Evolutionary conservation across 2,888 invertebrate species (phyloP), one percentile per base, ranked within the genome.

Genomic region (Perizoma affinitatum): DNA sequence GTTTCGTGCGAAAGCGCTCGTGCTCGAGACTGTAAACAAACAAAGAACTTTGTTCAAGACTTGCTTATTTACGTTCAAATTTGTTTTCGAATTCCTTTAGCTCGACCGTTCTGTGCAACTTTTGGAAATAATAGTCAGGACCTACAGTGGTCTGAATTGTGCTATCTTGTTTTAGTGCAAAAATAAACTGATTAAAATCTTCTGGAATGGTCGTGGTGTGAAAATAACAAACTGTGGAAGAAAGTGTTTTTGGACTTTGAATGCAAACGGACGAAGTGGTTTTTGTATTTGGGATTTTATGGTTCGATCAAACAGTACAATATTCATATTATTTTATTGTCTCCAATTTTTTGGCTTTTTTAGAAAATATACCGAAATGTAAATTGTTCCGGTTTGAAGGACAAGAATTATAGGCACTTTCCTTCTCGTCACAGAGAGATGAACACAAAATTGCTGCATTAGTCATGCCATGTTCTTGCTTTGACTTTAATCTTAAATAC

Each of bases 21-120:
- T 55, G 47, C 40, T 45, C 44, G 6, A n/a, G n/a, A n/a, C 6
- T 41, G 8, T 11, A 38, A 8, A 45, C 42, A 63, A 62, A 60
- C 60, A 65, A 68, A 62, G 51, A 43, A 60, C 60, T 65, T 58
- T 63, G 58, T 51, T 62, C 34, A 58, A 56, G 53, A 10, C 51
- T 46, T 51, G 43, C 4, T 8, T 5, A 46, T 47, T 47, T 41
- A 47, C 47, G 47, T 55, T 51, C 40, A 53, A 42, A 35, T 10
- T 38, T 55, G 46, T 5, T 45, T 42, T 34, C 7, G 8, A 7
- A 6, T 7, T 22, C 1, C 45, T 45, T 3, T 10, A 4, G 4
- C 5, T 38, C 33, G 10, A 38, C 36, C 46, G 36, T 44, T 51
- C 11, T 47, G 51, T 46, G 42, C n/a, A 49, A 54, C 47, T 54